These are phyloP conservation scores for Apis dorsata DNA, from an alignment of 1,140 invertebrate genomes.

Conservation along the genomic window DNA sequence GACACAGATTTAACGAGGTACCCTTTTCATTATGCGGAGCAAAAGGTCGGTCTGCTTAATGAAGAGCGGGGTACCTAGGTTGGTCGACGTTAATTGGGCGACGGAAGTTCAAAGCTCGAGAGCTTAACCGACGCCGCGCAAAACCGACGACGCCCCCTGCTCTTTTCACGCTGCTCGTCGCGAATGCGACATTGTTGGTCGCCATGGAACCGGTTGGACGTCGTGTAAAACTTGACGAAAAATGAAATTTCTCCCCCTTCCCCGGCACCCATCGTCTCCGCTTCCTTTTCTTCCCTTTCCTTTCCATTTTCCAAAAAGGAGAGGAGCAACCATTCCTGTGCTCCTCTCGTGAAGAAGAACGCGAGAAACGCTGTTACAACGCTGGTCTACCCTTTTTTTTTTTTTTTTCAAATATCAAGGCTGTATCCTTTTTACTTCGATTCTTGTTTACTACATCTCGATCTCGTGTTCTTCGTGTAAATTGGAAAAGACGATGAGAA, in stretches of 20 bases:
- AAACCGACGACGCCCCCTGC: conserved; percentile 33
- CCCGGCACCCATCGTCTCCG: neutral
- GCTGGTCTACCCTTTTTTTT: too few species aligned
- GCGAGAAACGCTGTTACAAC: neutral
- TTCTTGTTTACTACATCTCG: too few species aligned
- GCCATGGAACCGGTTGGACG: neutral
- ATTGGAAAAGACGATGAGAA: too few species aligned
- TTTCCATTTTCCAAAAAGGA: too few species aligned
- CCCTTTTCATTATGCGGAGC: conserved; percentile 43
- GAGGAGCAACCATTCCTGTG: too few species aligned
- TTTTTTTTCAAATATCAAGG: too few species aligned
- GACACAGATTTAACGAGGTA: conserved; percentile 47
- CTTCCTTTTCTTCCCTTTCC: neutral
- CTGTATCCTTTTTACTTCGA: too few species aligned
- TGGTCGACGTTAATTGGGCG: conserved; percentile 53
- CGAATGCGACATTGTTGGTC: conserved; percentile 29
- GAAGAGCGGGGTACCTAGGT: conserved; percentile 34
- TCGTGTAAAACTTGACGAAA: neutral
- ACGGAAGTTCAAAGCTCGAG: conserved; percentile 42
- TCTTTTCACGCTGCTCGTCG: conserved; percentile 24
- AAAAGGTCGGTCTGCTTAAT: conserved; percentile 42
- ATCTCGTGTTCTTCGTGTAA: too few species aligned
- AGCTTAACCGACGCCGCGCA: conserved; percentile 39
- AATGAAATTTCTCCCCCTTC: neutral
- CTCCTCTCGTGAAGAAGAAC: too few species aligned